Base-by-base conservation (phyloP, 2,888 invertebrate species). In the Acanthoscelides obtectus region DNA sequence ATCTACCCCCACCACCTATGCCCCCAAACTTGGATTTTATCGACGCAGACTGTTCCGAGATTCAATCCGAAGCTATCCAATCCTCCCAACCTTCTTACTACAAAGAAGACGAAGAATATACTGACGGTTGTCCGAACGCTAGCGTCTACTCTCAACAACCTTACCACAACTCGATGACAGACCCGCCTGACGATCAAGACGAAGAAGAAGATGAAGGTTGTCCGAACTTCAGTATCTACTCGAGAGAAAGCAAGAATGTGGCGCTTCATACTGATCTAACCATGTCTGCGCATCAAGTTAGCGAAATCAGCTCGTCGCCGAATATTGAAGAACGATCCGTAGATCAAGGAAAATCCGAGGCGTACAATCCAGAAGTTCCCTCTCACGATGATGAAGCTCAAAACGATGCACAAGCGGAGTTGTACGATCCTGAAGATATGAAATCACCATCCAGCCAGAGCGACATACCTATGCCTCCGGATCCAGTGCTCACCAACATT, bases 151-250 rank as follows among this genome's bases (percentile, higher is more conserved):
- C 94, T 0, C 91, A 92, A 3, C 91, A 93, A 78, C 93, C 93
- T 72, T 91, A 69, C 2, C n/a, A n/a, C 17, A 45, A 45, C 17
- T 1, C 45, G 8, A 12, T 45, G 45, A 45, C 6, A 12, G 64
- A 75, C 20, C 65, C 70, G 19, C 17, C 27, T 0, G 83, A 84
- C 69, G 82, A 83, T 72, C 83, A 81, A 69, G 83, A 84, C 67
- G 90, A 90, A 71, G 87, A 86, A 72, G 86, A 87, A 0, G 87
- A 89, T 74, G 92, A 92, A 0, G 93, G 92, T 78, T 95, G 94
- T 84, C 95, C 95, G 3, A 95, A 95, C 84, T 94, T 94, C 83
- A 93, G 93, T 17, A 93, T 95, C 76, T 95, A 95, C 85, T 95
- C 95, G 0, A 91, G 92, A 8, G 91, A 93, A 79, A 94, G 94